Base-by-base conservation (phyloP, 2,888 invertebrate genomes). In the Smittia sp. region DNA sequence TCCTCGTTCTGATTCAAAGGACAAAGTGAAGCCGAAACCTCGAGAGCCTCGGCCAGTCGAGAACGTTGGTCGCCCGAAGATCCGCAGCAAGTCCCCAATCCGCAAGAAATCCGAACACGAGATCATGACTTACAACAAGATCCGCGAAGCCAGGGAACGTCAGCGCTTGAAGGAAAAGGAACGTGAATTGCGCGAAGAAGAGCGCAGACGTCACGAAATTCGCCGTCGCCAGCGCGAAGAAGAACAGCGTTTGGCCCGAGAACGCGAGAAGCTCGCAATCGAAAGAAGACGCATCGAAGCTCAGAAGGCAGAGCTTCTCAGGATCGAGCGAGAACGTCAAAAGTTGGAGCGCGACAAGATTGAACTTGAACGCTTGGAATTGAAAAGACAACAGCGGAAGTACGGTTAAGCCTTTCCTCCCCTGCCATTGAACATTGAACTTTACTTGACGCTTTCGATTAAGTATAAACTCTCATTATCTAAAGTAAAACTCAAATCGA, bases 231-330 rank as follows among this genome's bases (percentile, higher is more conserved):
- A 95, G 80, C 87, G 93, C 2, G 91, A 91, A 79, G 95, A 96
- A 83, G 92, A 94, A 41, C 87, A 90, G 62, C 88, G 93, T 70
- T 85, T 95, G 70, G 91, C 90, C 75, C 86, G 92, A 68, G 94
- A 94, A 80, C 85, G 93, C 25, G 91, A 93, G 78, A 91, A 92
- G 78, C 83, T 94, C 75, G 86, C 91, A 63, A 83, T 92, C 13
- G 96, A 96, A 82, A 87, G 94, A 22, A 94, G 94, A 78, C 89
- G 90, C 77, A 89, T 96, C 73, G 96, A 96, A 79, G 87, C 92
- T 1, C 94, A 95, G 79, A 93, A 93, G 81, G 90, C 91, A 15
- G 94, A 96, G 79, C 81, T 95, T 24, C 83, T 95, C 76, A 88
- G 92, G 70, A 81, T 94, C 76, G 94, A 95, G 80, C 86, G 94